Evolutionary conservation across 2,888 invertebrate genomes (phyloP).

Genomic region (Pyralis farinalis): DNA sequence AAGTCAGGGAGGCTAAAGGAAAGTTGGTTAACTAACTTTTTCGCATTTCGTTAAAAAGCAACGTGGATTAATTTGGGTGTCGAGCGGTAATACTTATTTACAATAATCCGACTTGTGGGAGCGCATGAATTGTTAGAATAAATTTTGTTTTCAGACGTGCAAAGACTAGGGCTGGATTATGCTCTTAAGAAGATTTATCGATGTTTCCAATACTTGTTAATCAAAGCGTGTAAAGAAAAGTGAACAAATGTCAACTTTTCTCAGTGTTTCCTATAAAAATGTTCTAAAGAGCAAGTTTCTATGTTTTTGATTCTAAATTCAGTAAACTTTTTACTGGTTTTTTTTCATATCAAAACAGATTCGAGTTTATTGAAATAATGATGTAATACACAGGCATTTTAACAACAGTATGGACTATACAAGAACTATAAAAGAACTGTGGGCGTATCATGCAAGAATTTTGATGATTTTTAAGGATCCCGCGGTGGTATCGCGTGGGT

Average conservation of each 20-base stretch:
- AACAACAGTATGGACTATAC: too few species aligned
- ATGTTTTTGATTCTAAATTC: too few species aligned
- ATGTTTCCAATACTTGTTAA: slow-evolving; percentile 10
- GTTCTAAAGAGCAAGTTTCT: slow-evolving; percentile 1
- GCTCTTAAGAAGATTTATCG: slow-evolving; percentile 18
- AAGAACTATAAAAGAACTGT: too few species aligned
- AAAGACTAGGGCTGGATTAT: slow-evolving; percentile 37
- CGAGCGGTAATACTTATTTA: slow-evolving; percentile 75
- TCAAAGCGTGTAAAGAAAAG: slow-evolving; percentile 2
- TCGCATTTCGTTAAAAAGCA: slow-evolving; percentile 69
- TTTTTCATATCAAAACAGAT: slow-evolving; percentile 2
- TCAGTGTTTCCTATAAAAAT: background rate
- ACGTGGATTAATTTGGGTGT: slow-evolving; percentile 69
- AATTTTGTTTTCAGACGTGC: slow-evolving; percentile 60
- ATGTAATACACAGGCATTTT: too few species aligned
- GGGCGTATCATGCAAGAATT: too few species aligned
- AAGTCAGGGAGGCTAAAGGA: slow-evolving; percentile 40
- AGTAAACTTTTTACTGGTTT: slow-evolving; percentile 4
- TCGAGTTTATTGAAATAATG: slow-evolving; percentile 1
- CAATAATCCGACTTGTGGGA: slow-evolving; percentile 75
- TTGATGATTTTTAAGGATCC: too few species aligned
- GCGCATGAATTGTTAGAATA: slow-evolving; percentile 68
- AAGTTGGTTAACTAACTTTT: slow-evolving; percentile 72
- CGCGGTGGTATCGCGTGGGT: too few species aligned
- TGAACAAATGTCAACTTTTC: slow-evolving; percentile 6